Percentiles rank a stretch among this genome's conserved stretches.
Evolutionary conservation across 2,113 vertebrate genomes (phyloP).

Genomic region (Narcine bancroftii): DNA sequence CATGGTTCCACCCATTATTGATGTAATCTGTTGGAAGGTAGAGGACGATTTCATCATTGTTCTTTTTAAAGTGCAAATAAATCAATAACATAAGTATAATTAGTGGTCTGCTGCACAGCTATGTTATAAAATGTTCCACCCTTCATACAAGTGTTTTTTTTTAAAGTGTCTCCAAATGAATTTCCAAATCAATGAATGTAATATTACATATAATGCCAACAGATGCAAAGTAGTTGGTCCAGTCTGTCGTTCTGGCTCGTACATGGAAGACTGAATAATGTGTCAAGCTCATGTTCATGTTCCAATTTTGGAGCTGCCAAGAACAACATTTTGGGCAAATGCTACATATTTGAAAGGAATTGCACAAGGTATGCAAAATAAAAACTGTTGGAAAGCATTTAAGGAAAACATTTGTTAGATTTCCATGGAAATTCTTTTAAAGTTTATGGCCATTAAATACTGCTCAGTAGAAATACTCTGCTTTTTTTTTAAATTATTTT

Average conservation of each 20-base stretch:
- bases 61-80: not conserved
- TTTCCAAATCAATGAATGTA: not conserved
- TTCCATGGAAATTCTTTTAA: constrained; percentile 18
- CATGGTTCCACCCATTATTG: not conserved
- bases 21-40: not conserved
- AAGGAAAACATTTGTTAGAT: not conserved
- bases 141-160: not conserved
- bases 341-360: not conserved
- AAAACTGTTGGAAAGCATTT: not conserved
- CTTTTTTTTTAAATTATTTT: not conserved
- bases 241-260: not conserved
- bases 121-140: not conserved
- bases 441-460: not conserved
- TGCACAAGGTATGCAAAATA: not conserved
- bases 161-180: not conserved
- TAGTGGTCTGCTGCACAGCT: not conserved
- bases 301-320: not conserved
- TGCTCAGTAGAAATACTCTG: not conserved
- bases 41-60: not conserved
- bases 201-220: not conserved
- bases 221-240: not conserved
- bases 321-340: constrained; percentile 19
- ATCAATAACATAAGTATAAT: not conserved
- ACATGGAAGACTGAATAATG: not conserved
- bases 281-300: not conserved